phyloP scores from a whole-genome alignment of 30 jellyfish, hydroid and myxozoan species.

The Cassiopea andromeda region DNA sequence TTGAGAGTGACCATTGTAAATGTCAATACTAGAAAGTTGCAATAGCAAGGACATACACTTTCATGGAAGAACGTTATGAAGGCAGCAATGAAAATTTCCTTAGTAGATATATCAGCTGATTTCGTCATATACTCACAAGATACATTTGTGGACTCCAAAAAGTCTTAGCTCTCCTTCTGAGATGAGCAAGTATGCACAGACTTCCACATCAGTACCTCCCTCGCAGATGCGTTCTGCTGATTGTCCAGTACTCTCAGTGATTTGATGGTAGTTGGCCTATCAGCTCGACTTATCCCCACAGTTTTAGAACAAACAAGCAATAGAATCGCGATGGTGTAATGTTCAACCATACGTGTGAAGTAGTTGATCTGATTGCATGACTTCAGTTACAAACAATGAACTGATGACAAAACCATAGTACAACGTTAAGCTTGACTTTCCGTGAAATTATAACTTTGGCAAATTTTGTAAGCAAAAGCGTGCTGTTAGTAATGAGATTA shows the following conservation, averaged over 20 bases:
- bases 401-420: not conserved
- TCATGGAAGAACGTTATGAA: no score
- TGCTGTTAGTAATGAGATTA: not conserved
- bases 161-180: not conserved
- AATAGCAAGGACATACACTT: no score
- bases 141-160: not conserved
- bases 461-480: not conserved
- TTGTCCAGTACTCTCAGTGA: not conserved
- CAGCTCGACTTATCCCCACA: not conserved
- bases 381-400: not conserved
- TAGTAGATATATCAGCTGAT: not conserved
- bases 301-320: not conserved
- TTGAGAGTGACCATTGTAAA: no score
- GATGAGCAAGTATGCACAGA: not conserved
- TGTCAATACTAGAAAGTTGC: no score
- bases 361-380: not conserved
- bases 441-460: conserved; percentile 5
- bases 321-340: not conserved
- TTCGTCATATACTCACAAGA: not conserved
- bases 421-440: not conserved
- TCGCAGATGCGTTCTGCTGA: not conserved
- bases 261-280: not conserved
- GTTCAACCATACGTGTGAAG: not conserved
- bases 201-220: not conserved
- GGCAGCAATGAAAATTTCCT: no score